phyloP scores from a whole-genome alignment of 2,113 vertebrate genomes.

The Aegotheles bennettii region DNA sequence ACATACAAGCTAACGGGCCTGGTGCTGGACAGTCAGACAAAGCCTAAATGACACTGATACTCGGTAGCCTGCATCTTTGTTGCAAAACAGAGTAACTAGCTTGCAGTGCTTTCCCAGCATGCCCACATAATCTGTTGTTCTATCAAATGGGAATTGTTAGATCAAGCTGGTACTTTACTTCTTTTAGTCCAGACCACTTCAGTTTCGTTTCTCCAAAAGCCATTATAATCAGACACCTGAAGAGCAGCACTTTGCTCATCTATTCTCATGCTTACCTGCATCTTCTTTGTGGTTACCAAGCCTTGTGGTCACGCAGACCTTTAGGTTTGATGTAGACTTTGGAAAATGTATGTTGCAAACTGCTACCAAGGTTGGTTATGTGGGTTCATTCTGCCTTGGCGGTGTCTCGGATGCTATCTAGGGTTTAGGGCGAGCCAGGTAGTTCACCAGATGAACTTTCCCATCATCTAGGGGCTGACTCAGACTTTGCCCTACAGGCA shows the following conservation, averaged over 20 bases:
- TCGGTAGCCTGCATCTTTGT: neutral
- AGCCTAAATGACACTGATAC: neutral
- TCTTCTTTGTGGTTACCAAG: neutral
- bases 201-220: neutral
- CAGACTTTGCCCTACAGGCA: neutral
- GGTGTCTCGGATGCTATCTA: fast-evolving
- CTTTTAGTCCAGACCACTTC: neutral
- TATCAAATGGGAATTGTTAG: neutral
- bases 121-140: neutral
- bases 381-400: neutral
- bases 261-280: fast-evolving
- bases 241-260: neutral
- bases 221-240: neutral
- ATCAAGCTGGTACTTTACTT: neutral
- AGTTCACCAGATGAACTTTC: neutral
- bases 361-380: neutral
- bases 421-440: neutral
- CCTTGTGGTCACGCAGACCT: neutral
- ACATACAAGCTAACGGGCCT: neutral
- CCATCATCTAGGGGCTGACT: neutral
- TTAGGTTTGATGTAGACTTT: neutral
- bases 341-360: neutral
- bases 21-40: neutral
- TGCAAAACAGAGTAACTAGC: neutral
- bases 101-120: neutral